Percentiles rank a stretch among this genome's conserved stretches.
These are phyloP conservation scores for Chromis chromis DNA, from an alignment of 2,797 vertebrate genomes.

Conservation along the genomic window DNA sequence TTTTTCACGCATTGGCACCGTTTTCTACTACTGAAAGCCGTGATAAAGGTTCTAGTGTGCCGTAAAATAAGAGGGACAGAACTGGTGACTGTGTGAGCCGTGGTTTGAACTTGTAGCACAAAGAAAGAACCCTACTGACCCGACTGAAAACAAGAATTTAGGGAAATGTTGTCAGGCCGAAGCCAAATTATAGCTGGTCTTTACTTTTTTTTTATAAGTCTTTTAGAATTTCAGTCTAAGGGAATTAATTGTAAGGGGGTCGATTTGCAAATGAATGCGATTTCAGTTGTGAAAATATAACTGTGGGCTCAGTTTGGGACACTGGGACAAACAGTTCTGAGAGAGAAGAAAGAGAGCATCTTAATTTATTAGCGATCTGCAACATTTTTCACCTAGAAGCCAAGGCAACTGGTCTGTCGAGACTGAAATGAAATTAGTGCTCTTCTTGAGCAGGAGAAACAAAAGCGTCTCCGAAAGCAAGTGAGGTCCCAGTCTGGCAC, in stretches of 20 bases:
- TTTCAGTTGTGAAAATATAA: conserved; percentile 97
- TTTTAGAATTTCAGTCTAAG: conserved; percentile 91
- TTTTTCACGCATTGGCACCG: conserved; percentile 24
- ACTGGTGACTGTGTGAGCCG: conserved; percentile 35
- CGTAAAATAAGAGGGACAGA: conserved; percentile 2
- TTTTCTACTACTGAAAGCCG: conserved; percentile 5
- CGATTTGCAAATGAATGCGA: conserved; percentile 98
- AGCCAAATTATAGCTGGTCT: conserved; percentile 91
- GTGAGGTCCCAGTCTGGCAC: conserved; percentile 79
- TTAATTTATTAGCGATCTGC: conserved; percentile 97
- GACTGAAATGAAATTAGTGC: conserved; percentile 83
- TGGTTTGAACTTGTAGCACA: conserved; percentile 25
- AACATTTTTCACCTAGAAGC: conserved; percentile 94
- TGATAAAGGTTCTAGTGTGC: not conserved
- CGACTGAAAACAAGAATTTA: conserved; percentile 56
- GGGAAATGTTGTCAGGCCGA: conserved; percentile 57
- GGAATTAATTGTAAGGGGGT: conserved; percentile 89
- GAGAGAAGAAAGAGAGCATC: conserved; percentile 84
- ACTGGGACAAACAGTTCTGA: conserved; percentile 90
- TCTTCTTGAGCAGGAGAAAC: conserved; percentile 74
- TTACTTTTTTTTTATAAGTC: conserved; percentile 92
- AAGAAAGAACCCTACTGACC: conserved; percentile 21
- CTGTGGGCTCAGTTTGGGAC: conserved; percentile 90
- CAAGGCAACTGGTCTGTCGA: conserved; percentile 91
- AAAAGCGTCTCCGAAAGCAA: conserved; percentile 75